phyloP scores from a whole-genome alignment of 2,888 invertebrate genomes.

The Ditula angustiorana region DNA sequence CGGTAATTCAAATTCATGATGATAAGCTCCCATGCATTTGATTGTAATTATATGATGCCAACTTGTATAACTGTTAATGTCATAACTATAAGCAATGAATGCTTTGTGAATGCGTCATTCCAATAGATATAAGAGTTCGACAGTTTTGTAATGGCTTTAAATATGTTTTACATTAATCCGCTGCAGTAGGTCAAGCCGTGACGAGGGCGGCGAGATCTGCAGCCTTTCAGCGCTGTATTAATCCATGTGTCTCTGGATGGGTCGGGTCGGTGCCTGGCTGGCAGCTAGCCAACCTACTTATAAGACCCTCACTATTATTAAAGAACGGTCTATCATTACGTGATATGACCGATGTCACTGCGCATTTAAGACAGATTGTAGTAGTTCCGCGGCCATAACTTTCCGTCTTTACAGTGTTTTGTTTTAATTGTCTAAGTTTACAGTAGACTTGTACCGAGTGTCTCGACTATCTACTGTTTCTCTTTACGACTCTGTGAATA shows the following conservation, averaged over 20 bases:
- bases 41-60: too few relatives aligned
- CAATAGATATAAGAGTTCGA: not conserved
- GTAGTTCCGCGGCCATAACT: too few relatives aligned
- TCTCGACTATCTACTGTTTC: too few relatives aligned
- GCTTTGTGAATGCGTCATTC: not conserved
- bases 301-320: not conserved
- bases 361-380: too few relatives aligned
- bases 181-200: slow-evolving; percentile 19
- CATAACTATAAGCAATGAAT: too few relatives aligned
- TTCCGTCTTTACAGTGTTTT: not conserved
- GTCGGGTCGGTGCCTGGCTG: slow-evolving; percentile 1
- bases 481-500: too few relatives aligned
- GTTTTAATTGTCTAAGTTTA: too few relatives aligned
- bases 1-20: too few relatives aligned
- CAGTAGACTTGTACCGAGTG: too few relatives aligned
- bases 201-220: slow-evolving; percentile 12
- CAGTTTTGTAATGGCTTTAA: not conserved
- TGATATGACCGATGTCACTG: not conserved
- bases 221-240: slow-evolving; percentile 9
- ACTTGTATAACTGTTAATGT: too few relatives aligned
- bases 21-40: too few relatives aligned
- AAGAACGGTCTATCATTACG: not conserved
- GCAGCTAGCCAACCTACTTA: slow-evolving; percentile 20
- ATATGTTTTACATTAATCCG: not conserved
- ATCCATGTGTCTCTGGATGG: slow-evolving; percentile 24